Conservation (phyloP, 2,113 vertebrate genomes). For the Chroicocephalus ridibundus region DNA sequence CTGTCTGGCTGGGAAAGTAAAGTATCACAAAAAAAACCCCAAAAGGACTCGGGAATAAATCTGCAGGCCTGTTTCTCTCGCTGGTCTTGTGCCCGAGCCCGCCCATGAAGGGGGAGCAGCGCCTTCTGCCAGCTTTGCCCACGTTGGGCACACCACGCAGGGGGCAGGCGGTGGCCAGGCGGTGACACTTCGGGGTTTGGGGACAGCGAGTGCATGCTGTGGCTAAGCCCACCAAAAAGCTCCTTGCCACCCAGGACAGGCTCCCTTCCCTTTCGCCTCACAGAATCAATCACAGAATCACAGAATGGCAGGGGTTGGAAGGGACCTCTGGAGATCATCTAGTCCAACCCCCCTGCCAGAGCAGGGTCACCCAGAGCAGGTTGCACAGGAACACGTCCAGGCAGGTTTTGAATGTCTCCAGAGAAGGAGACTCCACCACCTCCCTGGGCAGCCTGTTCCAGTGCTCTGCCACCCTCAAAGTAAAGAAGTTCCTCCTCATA, state of each 20-base stretch:
- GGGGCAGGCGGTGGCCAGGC: fast-evolving
- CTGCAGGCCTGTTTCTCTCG: not conserved
- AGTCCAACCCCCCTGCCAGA: no score
- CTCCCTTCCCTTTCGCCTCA: not conserved
- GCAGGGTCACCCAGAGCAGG: no score
- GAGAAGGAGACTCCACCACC: no score
- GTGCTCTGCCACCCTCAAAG: no score
- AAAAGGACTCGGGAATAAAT: constrained; percentile 44
- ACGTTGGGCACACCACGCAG: fast-evolving
- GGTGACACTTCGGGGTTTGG: not conserved
- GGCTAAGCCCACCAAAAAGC: not conserved
- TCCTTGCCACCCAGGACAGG: not conserved
- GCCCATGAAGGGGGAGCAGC: fast-evolving
- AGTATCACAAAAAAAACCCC: not conserved
- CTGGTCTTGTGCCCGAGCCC: not conserved
- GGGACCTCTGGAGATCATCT: no score
- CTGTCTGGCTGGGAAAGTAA: constrained; percentile 50
- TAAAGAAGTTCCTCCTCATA: no score
- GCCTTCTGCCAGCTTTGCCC: not conserved
- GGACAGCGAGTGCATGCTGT: fast-evolving
- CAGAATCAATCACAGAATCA: not conserved
- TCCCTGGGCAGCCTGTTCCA: no score
- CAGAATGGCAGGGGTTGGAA: no score
- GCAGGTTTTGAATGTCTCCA: no score
- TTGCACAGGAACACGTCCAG: no score